Percentiles rank a stretch among this genome's conserved stretches.
Evolutionary conservation across 2,797 vertebrate species (phyloP).

Genomic region (Allobates femoralis): DNA sequence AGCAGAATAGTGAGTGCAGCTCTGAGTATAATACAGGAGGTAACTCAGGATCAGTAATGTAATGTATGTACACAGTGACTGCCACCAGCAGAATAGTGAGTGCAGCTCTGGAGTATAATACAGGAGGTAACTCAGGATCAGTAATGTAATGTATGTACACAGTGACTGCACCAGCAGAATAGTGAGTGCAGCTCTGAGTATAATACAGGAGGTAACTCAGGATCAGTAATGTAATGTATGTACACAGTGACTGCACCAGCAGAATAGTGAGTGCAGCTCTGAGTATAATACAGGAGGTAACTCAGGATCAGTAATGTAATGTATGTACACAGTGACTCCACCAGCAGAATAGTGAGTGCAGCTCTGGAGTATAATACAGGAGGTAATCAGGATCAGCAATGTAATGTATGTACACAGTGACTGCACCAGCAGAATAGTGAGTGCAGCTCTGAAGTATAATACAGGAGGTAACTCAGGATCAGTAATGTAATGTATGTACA

Average conservation of each 20-base stretch:
- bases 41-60: background rate
- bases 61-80: background rate
- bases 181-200: no score
- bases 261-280: background rate
- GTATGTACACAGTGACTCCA: background rate
- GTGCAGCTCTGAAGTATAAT: no score
- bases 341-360: constrained; percentile 1
- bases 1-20: background rate
- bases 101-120: constrained; percentile 1
- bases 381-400: background rate
- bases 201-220: no score
- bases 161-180: background rate
- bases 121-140: background rate
- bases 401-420: background rate
- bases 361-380: background rate
- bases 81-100: background rate
- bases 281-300: background rate
- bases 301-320: background rate
- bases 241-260: no score
- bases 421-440: background rate
- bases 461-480: no score
- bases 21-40: background rate
- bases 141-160: background rate
- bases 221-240: no score
- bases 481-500: no score